Evolutionary conservation across 2,888 invertebrate species (phyloP).

Genomic region (Ochropleura leucogaster): DNA sequence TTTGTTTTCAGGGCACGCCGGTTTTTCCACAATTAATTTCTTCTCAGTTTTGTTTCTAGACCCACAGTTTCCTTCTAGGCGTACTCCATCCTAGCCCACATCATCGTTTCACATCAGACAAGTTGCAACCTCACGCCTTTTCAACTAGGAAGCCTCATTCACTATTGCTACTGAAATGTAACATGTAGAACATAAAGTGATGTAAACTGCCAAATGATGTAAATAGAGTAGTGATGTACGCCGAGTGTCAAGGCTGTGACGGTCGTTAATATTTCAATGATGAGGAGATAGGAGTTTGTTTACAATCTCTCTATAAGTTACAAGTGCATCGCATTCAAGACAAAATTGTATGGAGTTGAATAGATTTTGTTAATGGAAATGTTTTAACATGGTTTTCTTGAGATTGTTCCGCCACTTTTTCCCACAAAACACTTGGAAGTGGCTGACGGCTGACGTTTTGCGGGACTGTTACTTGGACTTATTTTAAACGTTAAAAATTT

Average conservation of each 20-base stretch:
- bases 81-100: no score
- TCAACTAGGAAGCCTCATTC: neutral
- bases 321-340: neutral
- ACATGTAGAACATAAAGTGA: conserved; percentile 1
- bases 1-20: neutral
- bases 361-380: neutral
- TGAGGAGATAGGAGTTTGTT: conserved; percentile 13
- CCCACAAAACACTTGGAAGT: no score
- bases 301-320: conserved; percentile 28
- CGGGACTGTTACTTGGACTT: no score
- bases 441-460: no score
- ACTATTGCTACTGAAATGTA: conserved; percentile 5
- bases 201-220: conserved; percentile 12
- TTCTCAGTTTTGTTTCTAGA: neutral
- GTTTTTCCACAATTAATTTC: neutral
- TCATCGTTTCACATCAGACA: no score
- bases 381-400: no score
- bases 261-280: conserved; percentile 9
- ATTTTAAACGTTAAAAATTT: no score
- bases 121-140: no score
- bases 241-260: conserved; percentile 40
- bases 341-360: neutral
- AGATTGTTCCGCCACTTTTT: no score
- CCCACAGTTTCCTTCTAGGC: neutral
- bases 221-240: conserved; percentile 12